Evolutionary conservation across 2,888 invertebrate genomes (phyloP), one percentile per base, ranked within the genome.

Genomic region (Microplitis deprimator): DNA sequence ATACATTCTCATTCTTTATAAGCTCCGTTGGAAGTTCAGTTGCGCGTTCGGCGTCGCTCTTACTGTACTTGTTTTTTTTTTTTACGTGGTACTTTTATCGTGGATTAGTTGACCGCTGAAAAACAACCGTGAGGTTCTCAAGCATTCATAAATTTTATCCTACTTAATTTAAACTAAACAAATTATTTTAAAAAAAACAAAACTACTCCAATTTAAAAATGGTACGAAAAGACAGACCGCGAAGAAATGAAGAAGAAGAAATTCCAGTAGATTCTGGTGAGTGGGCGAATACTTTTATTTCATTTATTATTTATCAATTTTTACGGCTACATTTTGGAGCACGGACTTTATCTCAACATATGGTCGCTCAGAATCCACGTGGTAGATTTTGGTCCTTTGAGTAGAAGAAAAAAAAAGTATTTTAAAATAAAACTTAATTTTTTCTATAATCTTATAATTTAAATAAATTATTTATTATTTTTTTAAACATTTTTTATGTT

Each of bases 181-280:
- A 50, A 8, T 50, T 50, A 50, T 50, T 50, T 5, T 1, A 50
- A 50, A 50, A 13, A 13, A 50, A 8, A 50, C 8, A 1, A 13
- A 50, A 13, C 10, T 8, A 50, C 50, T 13, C 8, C 13, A 50
- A 5, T 13, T 50, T 50, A 50, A 50, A 62, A 82, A 92, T 92
- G 92, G 91, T 89, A 79, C 90, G 91, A 69, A 91, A 86, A 83
- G 90, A 89, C 78, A 87, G 85, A 81, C 84, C 72, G 60, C 86
- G 84, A 76, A 86, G 89, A 74, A 81, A 84, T 16, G 82, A 79
- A 40, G 85, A 83, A 40, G 85, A 83, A 80, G 88, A 89, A 60
- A 85, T 92, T 62, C 91, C 92, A 8, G 91, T 91, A 83, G 91
- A 91, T 83, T 90, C 92, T 82, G 92, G 92, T 92, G 90, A 91